Conservation (phyloP, 2,888 invertebrate genomes). For the Monochamus alternatus region DNA sequence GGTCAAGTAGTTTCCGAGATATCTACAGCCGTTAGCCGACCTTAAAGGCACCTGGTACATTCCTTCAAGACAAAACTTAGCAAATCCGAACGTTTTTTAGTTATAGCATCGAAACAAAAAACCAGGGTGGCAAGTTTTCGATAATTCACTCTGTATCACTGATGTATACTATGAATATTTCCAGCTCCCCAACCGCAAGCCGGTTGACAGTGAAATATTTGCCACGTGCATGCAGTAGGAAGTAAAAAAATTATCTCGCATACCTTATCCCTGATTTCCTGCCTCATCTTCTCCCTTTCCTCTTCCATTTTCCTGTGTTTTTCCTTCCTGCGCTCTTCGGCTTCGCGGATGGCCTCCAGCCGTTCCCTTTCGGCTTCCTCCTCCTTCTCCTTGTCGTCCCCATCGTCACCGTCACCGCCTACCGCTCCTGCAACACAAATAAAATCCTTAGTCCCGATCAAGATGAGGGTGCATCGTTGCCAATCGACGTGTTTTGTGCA, state of each 20-base stretch:
- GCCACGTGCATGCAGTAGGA: neutral
- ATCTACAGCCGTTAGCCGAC: no score
- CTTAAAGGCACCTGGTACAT: no score
- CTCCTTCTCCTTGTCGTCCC: conserved; percentile 97
- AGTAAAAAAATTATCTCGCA: conserved; percentile 56
- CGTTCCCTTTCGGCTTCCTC: conserved; percentile 98
- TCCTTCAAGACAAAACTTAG: no score
- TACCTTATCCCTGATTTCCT: conserved; percentile 99
- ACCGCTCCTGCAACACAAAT: conserved; percentile 82
- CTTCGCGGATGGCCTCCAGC: conserved; percentile 97
- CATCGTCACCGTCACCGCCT: conserved; percentile 92
- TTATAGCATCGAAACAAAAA: no score
- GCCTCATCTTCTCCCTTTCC: conserved; percentile 98
- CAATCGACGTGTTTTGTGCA: neutral
- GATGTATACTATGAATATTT: neutral
- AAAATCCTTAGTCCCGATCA: conserved; percentile 19
- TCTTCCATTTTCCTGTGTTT: conserved; percentile 99
- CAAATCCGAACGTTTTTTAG: no score
- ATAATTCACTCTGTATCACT: no score
- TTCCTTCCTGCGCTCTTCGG: conserved; percentile 98
- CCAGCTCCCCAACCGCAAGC: neutral
- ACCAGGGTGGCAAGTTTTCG: no score
- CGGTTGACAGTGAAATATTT: neutral
- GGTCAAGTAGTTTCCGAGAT: no score
- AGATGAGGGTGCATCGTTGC: neutral